Evolutionary conservation across 2,888 invertebrate species (phyloP).

Genomic region (Hetaerina titia): DNA sequence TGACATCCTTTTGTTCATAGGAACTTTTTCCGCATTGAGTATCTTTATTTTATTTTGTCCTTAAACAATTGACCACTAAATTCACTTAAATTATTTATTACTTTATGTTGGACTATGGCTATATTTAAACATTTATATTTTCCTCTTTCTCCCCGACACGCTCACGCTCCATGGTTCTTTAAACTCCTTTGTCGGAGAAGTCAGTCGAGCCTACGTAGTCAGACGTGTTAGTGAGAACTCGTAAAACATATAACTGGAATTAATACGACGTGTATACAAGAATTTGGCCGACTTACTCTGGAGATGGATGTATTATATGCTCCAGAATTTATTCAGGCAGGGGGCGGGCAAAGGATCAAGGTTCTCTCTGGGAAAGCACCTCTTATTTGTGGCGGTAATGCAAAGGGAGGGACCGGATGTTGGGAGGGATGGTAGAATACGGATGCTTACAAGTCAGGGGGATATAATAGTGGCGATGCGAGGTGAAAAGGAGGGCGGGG

Average conservation of each 20-base stretch:
- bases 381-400: background rate
- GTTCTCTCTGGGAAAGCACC: background rate
- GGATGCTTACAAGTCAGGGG: background rate
- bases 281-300: slow-evolving; percentile 8
- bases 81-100: too few relatives aligned
- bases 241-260: background rate
- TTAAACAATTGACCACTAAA: too few relatives aligned
- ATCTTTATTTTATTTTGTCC: too few relatives aligned
- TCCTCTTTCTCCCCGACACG: too few relatives aligned
- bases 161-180: background rate
- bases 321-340: background rate
- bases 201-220: background rate
- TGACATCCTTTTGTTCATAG: too few relatives aligned
- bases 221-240: background rate
- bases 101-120: too few relatives aligned
- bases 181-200: background rate
- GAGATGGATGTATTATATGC: background rate
- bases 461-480: background rate
- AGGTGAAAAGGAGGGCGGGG: background rate
- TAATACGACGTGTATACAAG: background rate
- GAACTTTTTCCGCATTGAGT: too few relatives aligned
- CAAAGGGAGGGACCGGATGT: background rate
- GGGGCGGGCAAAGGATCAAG: background rate
- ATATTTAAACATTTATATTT: too few relatives aligned
- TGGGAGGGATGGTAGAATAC: background rate